Percentiles rank a stretch among this genome's conserved stretches.
These are phyloP conservation scores for Clarias platycephalus DNA, from an alignment of 2,797 vertebrate genomes.

Conservation along the genomic window DNA sequence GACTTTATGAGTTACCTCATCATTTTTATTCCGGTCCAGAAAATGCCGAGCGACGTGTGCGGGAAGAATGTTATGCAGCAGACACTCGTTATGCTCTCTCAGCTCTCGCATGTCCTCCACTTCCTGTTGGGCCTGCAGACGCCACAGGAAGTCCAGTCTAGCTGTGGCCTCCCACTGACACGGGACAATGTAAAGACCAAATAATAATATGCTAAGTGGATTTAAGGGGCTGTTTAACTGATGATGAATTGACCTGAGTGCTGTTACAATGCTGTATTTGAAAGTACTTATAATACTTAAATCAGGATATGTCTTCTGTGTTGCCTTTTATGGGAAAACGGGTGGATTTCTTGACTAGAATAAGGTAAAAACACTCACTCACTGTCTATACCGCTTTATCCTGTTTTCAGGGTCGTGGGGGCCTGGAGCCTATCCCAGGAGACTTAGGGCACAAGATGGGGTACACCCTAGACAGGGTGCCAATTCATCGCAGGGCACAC, in stretches of 20 bases:
- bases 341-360: neutral
- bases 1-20: conserved; percentile 64
- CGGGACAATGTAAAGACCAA: neutral
- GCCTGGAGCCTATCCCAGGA: no score
- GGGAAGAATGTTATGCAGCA: conserved; percentile 78
- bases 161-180: conserved; percentile 78
- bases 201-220: neutral
- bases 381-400: no score
- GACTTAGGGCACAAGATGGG: no score
- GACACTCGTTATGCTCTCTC: conserved; percentile 75
- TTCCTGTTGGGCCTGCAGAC: conserved; percentile 78
- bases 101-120: conserved; percentile 79
- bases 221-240: no score
- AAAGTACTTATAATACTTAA: neutral
- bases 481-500: no score
- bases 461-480: no score
- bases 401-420: no score
- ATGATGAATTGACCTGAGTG: no score
- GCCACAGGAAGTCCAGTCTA: conserved; percentile 79
- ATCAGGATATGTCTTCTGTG: neutral
- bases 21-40: conserved; percentile 72
- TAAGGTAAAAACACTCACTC: neutral
- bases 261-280: neutral
- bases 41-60: conserved; percentile 74
- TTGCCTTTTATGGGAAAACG: neutral